Evolutionary conservation across 2,888 invertebrate genomes (phyloP), one percentile per base, ranked within the genome.

Genomic region (Emmelina monodactyla): DNA sequence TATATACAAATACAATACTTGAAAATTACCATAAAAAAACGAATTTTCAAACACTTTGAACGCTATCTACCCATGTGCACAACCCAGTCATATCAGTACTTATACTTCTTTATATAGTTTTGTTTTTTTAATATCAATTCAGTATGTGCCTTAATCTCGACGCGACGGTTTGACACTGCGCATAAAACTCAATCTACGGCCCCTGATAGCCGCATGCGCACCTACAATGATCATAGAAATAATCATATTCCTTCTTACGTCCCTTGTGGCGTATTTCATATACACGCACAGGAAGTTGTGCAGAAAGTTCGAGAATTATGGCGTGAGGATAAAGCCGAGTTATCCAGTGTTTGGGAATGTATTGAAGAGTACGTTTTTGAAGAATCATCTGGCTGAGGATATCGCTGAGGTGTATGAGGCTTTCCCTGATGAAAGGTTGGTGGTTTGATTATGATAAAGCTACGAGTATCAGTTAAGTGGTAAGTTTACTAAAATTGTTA

Each of bases 281-380:
- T 70, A 59, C 16, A 38, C 37, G 3, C 52, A 65, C 32, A 61
- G 56, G 34, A 49, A 48, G 25, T 36, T 54, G 9, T 60, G 68
- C n/a, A 41, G 48, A 1, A 49, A 51, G 22, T 71, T 62, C 10
- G 50, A 58, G 2, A 41, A 53, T 2, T 50, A 44, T 9, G 68
- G 53, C 3, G 46, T 78, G 1, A 75, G 64, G 25, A 63, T 51
- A 38, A 13, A 59, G 0, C 56, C 65, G 0, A 68, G 69, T 0
- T 31, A 60, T 10, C 78, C 75, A 0, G 4, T 73, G 2, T 73
- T 75, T 32, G 79, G 79, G 0, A 75, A 76, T 30, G 38, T 43
- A 0, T 35, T 57, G 0, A 35, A 41, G 0, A 55, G 58, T 28
- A 54, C 55, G 0, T 46, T 67, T 2, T 5, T 45, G 14, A 63